Conservation (phyloP, 2,113 vertebrate genomes). For the Phalacrocorax brasilianus region DNA sequence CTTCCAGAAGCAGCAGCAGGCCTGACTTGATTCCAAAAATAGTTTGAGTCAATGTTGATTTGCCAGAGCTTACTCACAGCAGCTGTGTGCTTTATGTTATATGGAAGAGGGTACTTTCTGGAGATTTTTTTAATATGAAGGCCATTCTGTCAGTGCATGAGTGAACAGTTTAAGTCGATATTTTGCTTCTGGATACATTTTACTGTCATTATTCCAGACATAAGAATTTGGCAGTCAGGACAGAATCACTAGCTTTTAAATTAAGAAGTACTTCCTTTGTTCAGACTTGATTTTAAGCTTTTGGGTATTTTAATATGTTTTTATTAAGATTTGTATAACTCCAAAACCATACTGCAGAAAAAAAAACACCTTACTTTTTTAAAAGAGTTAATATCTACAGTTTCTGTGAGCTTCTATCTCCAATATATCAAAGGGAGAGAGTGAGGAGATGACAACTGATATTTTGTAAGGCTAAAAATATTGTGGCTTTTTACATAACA, state of each 20-base stretch:
- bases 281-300: background rate
- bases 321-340: background rate
- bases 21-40: slow-evolving; percentile 51
- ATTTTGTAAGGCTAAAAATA: slow-evolving; percentile 61
- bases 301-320: background rate
- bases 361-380: background rate
- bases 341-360: background rate
- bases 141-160: slow-evolving; percentile 1
- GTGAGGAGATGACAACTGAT: slow-evolving; percentile 50
- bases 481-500: slow-evolving; percentile 58
- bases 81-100: background rate
- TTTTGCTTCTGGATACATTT: slow-evolving; percentile 33
- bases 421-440: slow-evolving; percentile 7
- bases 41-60: slow-evolving; percentile 47
- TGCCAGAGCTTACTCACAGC: slow-evolving; percentile 48
- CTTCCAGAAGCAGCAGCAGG: slow-evolving; percentile 34
- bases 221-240: background rate
- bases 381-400: background rate
- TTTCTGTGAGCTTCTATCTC: background rate
- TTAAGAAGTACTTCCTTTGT: background rate
- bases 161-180: background rate
- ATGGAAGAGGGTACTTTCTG: background rate
- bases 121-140: background rate
- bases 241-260: background rate
- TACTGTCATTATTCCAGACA: background rate